phyloP scores from a whole-genome alignment of 2,113 vertebrate species.

The Typhlomys cinereus region DNA sequence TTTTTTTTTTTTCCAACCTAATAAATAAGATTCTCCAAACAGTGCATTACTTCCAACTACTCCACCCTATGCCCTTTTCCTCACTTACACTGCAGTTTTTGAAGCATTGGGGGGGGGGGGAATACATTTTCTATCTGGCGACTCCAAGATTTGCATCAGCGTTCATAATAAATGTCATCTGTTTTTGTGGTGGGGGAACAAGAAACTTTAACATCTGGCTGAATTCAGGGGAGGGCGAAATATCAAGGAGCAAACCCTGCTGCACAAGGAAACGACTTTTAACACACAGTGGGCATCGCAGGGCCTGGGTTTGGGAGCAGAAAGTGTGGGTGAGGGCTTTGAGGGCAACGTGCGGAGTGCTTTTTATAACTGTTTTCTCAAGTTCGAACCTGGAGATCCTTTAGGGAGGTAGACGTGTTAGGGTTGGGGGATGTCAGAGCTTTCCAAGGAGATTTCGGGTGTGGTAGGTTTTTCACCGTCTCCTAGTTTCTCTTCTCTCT shows the following conservation, averaged over 20 bases:
- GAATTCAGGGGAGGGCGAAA: slow-evolving; percentile 47
- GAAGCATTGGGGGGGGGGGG: slow-evolving; percentile 31
- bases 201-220: slow-evolving; percentile 71
- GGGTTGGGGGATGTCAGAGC: slow-evolving; percentile 37
- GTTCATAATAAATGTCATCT: slow-evolving; percentile 57
- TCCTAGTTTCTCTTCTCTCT: slow-evolving; percentile 37
- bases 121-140: slow-evolving; percentile 48
- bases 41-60: slow-evolving; percentile 51
- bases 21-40: slow-evolving; percentile 51
- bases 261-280: slow-evolving; percentile 34
- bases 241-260: slow-evolving; percentile 13
- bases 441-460: slow-evolving; percentile 58
- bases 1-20: background rate
- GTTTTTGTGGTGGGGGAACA: background rate
- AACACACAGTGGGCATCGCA: slow-evolving; percentile 51
- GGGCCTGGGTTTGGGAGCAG: slow-evolving; percentile 42
- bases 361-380: slow-evolving; percentile 66
- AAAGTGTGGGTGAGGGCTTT: slow-evolving; percentile 49
- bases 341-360: slow-evolving; percentile 1
- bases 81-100: slow-evolving; percentile 75
- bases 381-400: slow-evolving; percentile 65
- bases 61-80: slow-evolving; percentile 70
- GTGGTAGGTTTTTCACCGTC: slow-evolving; percentile 58
- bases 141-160: slow-evolving; percentile 23
- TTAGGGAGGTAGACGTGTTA: slow-evolving; percentile 17